Base-by-base conservation (phyloP, 2,888 invertebrate species). In the Parthenolecanium corni region DNA sequence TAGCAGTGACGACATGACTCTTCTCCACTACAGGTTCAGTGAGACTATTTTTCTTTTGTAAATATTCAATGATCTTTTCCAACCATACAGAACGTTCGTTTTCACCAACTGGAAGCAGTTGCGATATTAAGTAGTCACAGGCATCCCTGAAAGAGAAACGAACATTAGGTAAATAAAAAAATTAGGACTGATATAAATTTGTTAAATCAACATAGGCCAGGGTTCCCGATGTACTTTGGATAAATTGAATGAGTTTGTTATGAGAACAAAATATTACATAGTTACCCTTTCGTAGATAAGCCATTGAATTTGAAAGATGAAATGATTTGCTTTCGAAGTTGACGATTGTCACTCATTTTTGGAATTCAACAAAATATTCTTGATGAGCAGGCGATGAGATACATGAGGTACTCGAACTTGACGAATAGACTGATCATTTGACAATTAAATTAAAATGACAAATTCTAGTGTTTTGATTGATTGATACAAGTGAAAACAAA, bases 31-130 rank as follows among this genome's bases (percentile, higher is more conserved):
- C 82, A 3, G 84, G 80, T 61, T 82, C 82, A 4, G 78, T 76
- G 25, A 89, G 74, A 68, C 85, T 83, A 71, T 53, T 52, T 24
- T 63, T 63, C n/a, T 82, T 84, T 68, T 90, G 82, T 51, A 94
- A 76, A 71, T 86, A 83, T 66, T 84, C 83, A 4, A 86, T 82
- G 21, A 95, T 77, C 69, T 82, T 84, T 53, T 85, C 86, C 16
- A 94, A 73, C 77, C 83, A 83, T 68, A 80, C 78, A 57, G 83
- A 82, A 64, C 85, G 82, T 66, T 85, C 81, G 9, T 74, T 71
- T 14, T 76, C 74, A 46, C 80, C 74, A 52, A 84, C 73, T 2
- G 81, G 78, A 65, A 78, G 71, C 54, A 93, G 74, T 69, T 87
- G 83, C 68, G 86, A 83, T 1, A 85, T 80, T 36, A 93, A 76